Evolutionary conservation across 1,140 invertebrate genomes (phyloP).

Genomic region (Temnothorax curvispinosus): DNA sequence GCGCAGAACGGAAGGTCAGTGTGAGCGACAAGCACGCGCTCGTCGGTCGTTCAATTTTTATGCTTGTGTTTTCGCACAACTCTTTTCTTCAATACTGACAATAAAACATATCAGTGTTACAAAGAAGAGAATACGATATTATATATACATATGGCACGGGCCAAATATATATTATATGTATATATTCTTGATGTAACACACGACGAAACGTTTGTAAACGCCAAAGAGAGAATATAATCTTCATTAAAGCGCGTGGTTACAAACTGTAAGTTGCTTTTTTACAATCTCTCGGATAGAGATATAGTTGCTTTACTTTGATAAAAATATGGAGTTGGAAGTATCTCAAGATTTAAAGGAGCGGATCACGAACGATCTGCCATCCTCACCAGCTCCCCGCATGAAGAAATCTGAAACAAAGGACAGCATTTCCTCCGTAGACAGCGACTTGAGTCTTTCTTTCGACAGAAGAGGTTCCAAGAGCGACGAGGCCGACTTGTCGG

Average conservation of each 20-base stretch:
- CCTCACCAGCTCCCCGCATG: constrained; percentile 82
- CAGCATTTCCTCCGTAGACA: constrained; percentile 89
- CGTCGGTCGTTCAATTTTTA: background rate
- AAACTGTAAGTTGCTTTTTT: background rate
- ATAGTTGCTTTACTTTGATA: background rate
- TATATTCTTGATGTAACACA: no score
- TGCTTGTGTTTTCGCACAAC: background rate
- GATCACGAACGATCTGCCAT: constrained; percentile 76
- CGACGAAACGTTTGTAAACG: no score
- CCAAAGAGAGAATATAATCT: no score
- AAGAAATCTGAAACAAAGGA: constrained; percentile 88
- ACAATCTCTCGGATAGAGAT: background rate
- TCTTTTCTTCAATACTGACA: no score
- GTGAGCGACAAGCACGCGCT: constrained; percentile 21
- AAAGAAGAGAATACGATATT: no score
- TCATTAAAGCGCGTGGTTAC: background rate
- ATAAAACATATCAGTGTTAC: no score
- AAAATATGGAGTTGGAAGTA: constrained; percentile 70
- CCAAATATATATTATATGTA: no score
- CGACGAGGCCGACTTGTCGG: constrained; percentile 88
- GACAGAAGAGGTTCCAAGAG: constrained; percentile 84
- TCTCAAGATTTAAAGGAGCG: constrained; percentile 80
- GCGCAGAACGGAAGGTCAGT: constrained; percentile 55
- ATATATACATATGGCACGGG: no score
- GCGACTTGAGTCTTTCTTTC: constrained; percentile 87